Evolutionary conservation across 2,113 vertebrate genomes (phyloP).

Genomic region (Centrocercus urophasianus): DNA sequence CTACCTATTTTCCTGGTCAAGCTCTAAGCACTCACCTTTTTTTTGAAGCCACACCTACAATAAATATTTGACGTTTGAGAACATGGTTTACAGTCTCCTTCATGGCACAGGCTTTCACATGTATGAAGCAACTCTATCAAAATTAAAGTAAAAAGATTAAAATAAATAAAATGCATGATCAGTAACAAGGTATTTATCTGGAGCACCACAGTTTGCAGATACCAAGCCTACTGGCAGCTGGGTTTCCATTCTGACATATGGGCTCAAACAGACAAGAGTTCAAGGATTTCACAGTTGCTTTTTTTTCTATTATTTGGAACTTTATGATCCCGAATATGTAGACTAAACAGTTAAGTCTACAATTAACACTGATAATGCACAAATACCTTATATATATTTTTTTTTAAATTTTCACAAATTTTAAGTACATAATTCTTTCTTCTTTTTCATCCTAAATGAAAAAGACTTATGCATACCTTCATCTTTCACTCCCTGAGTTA

Average conservation of each 20-base stretch:
- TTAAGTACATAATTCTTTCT: neutral
- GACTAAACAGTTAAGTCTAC: neutral
- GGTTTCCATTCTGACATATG: neutral
- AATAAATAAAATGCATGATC: neutral
- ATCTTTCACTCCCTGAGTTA: neutral
- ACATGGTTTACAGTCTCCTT: slow-evolving; percentile 91
- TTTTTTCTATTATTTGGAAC: neutral
- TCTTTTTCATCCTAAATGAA: neutral
- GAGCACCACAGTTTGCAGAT: neutral
- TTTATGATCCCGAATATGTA: neutral
- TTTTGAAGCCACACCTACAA: slow-evolving; percentile 94
- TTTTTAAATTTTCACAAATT: neutral
- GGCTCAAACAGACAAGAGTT: neutral
- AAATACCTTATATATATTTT: too few relatives aligned
- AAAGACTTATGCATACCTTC: neutral
- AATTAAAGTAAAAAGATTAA: slow-evolving; percentile 9
- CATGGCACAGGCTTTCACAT: slow-evolving; percentile 94
- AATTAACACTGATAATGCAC: neutral
- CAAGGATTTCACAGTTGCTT: neutral
- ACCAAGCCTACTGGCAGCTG: neutral
- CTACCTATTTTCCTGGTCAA: neutral
- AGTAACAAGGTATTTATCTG: neutral
- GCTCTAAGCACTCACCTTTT: slow-evolving; percentile 82
- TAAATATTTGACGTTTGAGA: slow-evolving; percentile 91
- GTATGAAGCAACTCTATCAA: slow-evolving; percentile 88